Evolutionary conservation across 2,797 vertebrate genomes (phyloP), one percentile per base, ranked within the genome.

Genomic region (Tolypeutes matacus): DNA sequence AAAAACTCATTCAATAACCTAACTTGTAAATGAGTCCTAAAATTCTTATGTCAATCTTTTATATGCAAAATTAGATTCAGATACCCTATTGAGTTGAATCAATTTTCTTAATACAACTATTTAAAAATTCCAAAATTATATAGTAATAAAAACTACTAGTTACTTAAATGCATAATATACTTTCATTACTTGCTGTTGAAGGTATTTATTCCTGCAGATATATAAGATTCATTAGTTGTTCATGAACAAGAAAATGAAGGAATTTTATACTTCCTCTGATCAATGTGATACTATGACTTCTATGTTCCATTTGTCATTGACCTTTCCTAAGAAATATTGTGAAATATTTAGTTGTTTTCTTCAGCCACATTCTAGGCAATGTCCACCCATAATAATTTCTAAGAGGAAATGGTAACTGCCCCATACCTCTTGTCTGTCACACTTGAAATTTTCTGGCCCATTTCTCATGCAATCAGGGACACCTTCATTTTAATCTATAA

Each of bases 91-190:
- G 46, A 77, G 75, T 11, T 84, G 7, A 65, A 81, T 62, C 39
- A 77, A 31, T 67, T 83, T 72, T 69, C 21, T 65, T 67, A 77
- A 91, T 46, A 72, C n/a, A 62, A 70, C 60, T 88, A 82, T 84
- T 83, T 84, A 91, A 65, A 13, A 86, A 85, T 72, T 95, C 20
- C 39, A 77, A 94, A 75, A 77, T 82, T 58, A 85, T 60, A 34
- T 72, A 34, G 62, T 60, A 92, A 87, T 49, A 75, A 94, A 84
- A 77, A 46, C 3, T 78, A 7, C 10, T 72, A 62, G 23, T 65
- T 93, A 73, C 17, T 25, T 84, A 95, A 92, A 17, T 69, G 5
- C 12, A 51, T 67, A 76, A 60, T 64, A 1, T 31, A 31, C 49
- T 2, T 21, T 78, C 93, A 10, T 90, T 5, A 60, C 8, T 83